Conservation (phyloP, 2,888 invertebrate genomes). For the Ormyrus thymus region DNA sequence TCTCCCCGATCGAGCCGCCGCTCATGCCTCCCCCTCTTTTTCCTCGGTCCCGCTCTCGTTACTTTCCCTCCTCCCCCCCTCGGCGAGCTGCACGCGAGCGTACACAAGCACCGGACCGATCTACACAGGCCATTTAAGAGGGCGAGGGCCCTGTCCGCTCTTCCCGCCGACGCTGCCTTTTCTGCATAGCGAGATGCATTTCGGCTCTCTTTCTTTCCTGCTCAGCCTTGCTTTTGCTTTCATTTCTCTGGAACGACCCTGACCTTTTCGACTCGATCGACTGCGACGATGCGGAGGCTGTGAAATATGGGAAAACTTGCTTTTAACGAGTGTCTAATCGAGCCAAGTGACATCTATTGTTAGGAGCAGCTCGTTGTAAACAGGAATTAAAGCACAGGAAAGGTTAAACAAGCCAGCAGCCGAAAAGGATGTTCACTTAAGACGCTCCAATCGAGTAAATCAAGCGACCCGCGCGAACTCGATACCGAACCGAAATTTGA, state of each 20-base stretch:
- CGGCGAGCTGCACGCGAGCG: neutral
- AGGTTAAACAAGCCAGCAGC: conserved; percentile 19
- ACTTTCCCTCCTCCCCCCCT: conserved; percentile 24
- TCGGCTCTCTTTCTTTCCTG: no score
- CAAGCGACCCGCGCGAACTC: conserved; percentile 22
- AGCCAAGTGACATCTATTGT: no score
- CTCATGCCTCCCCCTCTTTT: conserved; percentile 1
- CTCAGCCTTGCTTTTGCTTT: no score
- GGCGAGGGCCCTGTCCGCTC: conserved; percentile 33
- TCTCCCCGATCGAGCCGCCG: conserved; percentile 34
- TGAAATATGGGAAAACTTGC: no score
- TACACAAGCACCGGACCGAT: neutral
- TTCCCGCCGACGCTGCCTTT: neutral
- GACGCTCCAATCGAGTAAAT: conserved; percentile 32
- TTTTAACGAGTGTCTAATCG: no score
- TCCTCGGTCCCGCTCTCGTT: conserved; percentile 41
- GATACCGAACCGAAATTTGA: conserved; percentile 43
- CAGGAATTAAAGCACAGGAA: conserved; percentile 32
- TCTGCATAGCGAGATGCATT: no score
- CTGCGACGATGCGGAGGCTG: no score
- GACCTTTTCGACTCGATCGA: no score
- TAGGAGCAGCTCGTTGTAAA: no score
- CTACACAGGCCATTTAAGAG: neutral
- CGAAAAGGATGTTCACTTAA: conserved; percentile 51
- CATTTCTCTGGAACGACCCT: no score